These are phyloP conservation scores for Danio tinwini DNA, from an alignment of 2,797 vertebrate genomes.

Conservation along the genomic window DNA sequence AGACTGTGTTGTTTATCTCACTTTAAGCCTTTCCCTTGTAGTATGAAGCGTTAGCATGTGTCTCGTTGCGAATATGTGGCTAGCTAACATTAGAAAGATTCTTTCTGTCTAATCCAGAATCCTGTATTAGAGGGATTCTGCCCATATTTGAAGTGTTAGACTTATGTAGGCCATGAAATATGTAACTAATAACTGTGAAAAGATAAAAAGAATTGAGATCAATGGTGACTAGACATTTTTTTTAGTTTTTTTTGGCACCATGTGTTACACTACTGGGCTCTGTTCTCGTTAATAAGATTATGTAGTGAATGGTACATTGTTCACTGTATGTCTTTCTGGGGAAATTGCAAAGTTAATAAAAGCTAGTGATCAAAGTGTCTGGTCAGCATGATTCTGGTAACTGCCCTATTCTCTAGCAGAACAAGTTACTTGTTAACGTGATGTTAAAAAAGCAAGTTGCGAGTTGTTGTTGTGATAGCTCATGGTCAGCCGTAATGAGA, in stretches of 20 bases:
- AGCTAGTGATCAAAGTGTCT: constrained; percentile 66
- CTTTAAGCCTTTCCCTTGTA: background rate
- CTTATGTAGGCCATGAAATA: background rate
- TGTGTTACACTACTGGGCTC: constrained; percentile 58
- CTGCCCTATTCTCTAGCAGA: constrained; percentile 53
- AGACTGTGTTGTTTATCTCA: constrained; percentile 1
- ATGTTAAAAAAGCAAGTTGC: constrained; percentile 28
- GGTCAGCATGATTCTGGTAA: constrained; percentile 58
- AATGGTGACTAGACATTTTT: constrained; percentile 14
- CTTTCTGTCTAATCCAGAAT: background rate
- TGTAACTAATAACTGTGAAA: constrained; percentile 37
- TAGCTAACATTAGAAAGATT: background rate
- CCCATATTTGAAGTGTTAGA: background rate
- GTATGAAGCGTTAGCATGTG: constrained; percentile 3
- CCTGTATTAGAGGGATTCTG: background rate
- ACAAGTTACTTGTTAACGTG: constrained; percentile 18
- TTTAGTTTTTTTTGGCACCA: constrained; percentile 31
- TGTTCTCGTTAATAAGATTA: constrained; percentile 71
- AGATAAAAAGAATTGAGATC: constrained; percentile 56
- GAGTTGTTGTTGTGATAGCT: constrained; percentile 5
- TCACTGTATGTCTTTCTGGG: constrained; percentile 61
- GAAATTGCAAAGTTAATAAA: constrained; percentile 67
- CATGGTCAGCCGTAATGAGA: constrained; percentile 17
- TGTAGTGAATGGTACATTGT: constrained; percentile 64
- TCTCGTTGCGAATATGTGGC: background rate